Evolutionary conservation across 2,888 invertebrate genomes (phyloP).

Genomic region (Spisula subtruncata): DNA sequence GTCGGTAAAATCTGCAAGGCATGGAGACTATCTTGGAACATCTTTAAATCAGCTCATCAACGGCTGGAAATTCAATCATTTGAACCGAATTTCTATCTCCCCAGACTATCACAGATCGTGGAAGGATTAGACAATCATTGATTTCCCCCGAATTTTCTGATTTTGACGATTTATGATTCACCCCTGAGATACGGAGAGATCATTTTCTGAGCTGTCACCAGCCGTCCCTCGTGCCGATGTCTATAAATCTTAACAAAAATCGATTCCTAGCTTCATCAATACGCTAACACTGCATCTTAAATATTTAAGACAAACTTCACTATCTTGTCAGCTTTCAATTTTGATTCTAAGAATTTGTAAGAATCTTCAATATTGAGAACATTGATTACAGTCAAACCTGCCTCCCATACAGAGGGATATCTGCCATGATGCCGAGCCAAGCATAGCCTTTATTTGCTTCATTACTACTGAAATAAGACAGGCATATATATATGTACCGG

Average conservation of each 20-base stretch:
- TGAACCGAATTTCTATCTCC: slow-evolving; percentile 7
- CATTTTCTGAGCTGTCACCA: slow-evolving; percentile 39
- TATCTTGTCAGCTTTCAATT: slow-evolving; percentile 4
- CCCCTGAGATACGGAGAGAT: slow-evolving; percentile 41
- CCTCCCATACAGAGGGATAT: too few species aligned
- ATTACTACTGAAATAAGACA: too few species aligned
- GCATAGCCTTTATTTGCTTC: too few species aligned
- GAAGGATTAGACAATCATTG: slow-evolving; percentile 38
- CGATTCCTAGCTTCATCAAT: slow-evolving; percentile 41
- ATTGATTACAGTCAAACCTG: too few species aligned
- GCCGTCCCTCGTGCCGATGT: slow-evolving; percentile 26
- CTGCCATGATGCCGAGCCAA: too few species aligned
- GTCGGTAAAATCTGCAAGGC: background rate
- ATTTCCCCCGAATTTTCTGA: slow-evolving; percentile 40
- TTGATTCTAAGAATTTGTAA: slow-evolving; percentile 9
- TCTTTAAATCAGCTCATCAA: background rate
- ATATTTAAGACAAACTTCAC: slow-evolving; percentile 36
- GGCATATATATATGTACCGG: too few species aligned
- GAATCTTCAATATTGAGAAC: background rate
- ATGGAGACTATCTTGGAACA: background rate
- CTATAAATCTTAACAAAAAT: slow-evolving; percentile 52
- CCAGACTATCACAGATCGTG: slow-evolving; percentile 22
- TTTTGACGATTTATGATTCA: slow-evolving; percentile 47
- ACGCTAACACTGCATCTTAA: slow-evolving; percentile 26
- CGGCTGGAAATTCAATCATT: slow-evolving; percentile 42